Conservation (phyloP, 2,113 vertebrate species). For the Pogona vitticeps region DNA sequence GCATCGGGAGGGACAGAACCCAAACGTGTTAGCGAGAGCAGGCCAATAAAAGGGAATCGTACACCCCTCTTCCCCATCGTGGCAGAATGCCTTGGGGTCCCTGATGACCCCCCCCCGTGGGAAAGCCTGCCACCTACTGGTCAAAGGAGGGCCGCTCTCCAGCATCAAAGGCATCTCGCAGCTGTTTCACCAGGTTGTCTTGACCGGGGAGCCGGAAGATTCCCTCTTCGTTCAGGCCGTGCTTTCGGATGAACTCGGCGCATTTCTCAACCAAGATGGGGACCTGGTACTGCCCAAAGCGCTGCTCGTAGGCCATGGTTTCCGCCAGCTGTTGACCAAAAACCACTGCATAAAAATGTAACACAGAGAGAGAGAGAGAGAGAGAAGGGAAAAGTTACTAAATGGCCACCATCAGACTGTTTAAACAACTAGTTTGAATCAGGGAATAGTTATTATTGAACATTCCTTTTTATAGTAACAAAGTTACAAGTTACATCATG, state of each 20-base stretch:
- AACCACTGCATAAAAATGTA: constrained; percentile 68
- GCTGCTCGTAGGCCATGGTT: constrained; percentile 87
- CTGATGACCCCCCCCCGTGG: too few relatives aligned
- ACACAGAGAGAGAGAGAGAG: too few relatives aligned
- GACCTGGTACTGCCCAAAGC: constrained; percentile 84
- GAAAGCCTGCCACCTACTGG: constrained; percentile 69
- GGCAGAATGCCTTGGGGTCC: not conserved
- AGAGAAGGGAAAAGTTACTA: too few relatives aligned
- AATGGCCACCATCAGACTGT: too few relatives aligned
- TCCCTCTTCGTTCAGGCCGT: constrained; percentile 88
- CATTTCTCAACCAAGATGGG: constrained; percentile 94
- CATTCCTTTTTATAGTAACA: too few relatives aligned
- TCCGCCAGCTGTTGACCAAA: constrained; percentile 89
- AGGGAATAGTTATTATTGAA: not conserved
- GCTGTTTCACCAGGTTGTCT: constrained; percentile 91
- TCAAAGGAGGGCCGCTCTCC: constrained; percentile 93
- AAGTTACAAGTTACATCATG: too few relatives aligned
- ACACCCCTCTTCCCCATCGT: not conserved
- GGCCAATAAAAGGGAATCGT: not conserved
- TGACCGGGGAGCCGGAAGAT: constrained; percentile 96
- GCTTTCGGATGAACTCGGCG: constrained; percentile 86
- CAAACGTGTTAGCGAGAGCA: fast-evolving
- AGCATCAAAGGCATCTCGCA: constrained; percentile 91
- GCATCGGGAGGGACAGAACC: not conserved
- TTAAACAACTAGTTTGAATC: not conserved